Conservation (phyloP, 2,888 invertebrate genomes). For the Buathra laborator region DNA sequence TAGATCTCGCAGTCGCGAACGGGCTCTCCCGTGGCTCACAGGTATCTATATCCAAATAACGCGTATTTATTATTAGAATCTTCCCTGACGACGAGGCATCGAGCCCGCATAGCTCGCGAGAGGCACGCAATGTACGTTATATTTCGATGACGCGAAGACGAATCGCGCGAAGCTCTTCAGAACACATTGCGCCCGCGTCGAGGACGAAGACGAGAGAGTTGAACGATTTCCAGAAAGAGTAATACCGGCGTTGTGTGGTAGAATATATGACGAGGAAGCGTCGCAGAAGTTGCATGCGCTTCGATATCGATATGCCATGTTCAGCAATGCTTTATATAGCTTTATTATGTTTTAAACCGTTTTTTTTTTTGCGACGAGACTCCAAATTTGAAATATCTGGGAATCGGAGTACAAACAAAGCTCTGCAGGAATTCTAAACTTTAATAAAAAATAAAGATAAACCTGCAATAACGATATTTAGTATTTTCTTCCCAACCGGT, state of each 20-base stretch:
- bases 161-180: constrained; percentile 4
- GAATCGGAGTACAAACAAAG: too few species aligned
- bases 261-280: background rate
- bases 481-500: too few species aligned
- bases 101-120: background rate
- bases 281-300: background rate
- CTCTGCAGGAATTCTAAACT: too few species aligned
- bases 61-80: constrained; percentile 52
- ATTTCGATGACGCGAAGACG: constrained; percentile 37
- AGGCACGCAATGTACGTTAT: constrained; percentile 16
- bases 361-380: background rate
- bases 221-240: constrained; percentile 74
- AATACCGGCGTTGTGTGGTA: background rate
- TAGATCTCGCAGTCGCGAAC: constrained; percentile 14
- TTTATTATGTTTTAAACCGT: background rate
- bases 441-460: too few species aligned
- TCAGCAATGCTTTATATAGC: too few species aligned
- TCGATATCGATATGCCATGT: too few species aligned
- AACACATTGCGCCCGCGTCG: background rate
- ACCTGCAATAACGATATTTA: too few species aligned
- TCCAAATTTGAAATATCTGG: too few species aligned
- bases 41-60: constrained; percentile 38
- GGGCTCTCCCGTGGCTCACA: constrained; percentile 6
- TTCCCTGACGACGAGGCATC: constrained; percentile 32
- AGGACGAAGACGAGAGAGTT: constrained; percentile 63